Evolutionary conservation across 1,140 invertebrate genomes (phyloP).

Genomic region (Agraylea sexmaculata): DNA sequence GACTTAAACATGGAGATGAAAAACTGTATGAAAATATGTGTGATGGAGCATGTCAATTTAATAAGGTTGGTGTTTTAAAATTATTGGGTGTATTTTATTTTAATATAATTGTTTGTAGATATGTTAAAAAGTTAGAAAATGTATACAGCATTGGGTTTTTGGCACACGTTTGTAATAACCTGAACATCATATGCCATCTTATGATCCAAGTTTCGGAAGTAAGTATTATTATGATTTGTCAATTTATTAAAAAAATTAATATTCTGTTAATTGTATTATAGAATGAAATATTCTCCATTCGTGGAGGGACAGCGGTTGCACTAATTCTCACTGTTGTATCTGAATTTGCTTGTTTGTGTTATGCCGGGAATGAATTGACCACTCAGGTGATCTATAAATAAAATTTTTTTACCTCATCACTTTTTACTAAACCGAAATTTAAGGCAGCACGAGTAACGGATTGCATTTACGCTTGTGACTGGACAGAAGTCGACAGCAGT

Average conservation of each 20-base stretch:
- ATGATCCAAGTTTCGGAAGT: constrained; percentile 20
- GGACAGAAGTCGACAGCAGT: constrained; percentile 17
- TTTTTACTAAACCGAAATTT: constrained; percentile 2
- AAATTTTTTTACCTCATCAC: constrained; percentile 7
- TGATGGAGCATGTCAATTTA: constrained; percentile 15
- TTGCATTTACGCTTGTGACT: constrained; percentile 19
- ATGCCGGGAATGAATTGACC: constrained; percentile 18
- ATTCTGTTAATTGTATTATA: constrained; percentile 6
- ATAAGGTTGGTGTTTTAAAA: constrained; percentile 15
- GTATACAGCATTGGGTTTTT: constrained; percentile 19
- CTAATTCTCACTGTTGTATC: constrained; percentile 19
- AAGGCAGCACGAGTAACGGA: constrained; percentile 14
- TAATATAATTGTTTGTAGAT: constrained; percentile 12
- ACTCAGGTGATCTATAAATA: constrained; percentile 6
- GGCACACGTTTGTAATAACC: constrained; percentile 16
- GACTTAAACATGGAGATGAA: constrained; percentile 14
- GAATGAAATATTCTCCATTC: constrained; percentile 18
- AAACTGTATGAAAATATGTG: constrained; percentile 14
- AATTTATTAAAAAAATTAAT: not conserved
- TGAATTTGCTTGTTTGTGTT: constrained; percentile 17
- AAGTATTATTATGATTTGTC: constrained; percentile 2
- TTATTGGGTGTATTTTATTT: constrained; percentile 1
- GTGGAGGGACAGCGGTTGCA: constrained; percentile 15
- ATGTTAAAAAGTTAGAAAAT: constrained; percentile 14
- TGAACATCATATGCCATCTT: constrained; percentile 19